Percentiles rank a stretch among this genome's conserved stretches.
These are phyloP conservation scores for Leptinotarsa tumamoca DNA, from an alignment of 2,888 invertebrate genomes.

Conservation along the genomic window DNA sequence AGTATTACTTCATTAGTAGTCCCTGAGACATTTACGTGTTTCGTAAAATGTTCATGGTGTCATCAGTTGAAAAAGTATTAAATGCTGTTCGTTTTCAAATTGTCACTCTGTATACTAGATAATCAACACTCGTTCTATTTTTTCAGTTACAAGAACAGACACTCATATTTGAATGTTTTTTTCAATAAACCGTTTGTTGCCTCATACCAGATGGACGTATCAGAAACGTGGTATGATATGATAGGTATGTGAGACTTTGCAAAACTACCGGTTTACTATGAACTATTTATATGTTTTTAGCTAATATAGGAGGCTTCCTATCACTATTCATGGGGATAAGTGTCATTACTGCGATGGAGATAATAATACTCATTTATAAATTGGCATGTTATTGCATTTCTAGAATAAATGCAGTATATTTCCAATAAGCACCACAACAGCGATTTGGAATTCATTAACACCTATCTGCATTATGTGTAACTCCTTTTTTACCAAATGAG, in stretches of 20 bases:
- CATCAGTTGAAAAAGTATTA: not conserved
- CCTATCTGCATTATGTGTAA: too few species aligned
- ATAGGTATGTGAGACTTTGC: conserved; percentile 69
- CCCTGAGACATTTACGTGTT: too few species aligned
- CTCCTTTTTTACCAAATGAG: too few species aligned
- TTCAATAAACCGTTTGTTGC: conserved; percentile 41
- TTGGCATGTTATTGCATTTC: conserved; percentile 3
- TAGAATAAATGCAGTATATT: not conserved
- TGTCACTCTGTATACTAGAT: not conserved
- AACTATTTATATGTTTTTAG: conserved; percentile 64
- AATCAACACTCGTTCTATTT: not conserved
- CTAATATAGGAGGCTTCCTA: conserved; percentile 75
- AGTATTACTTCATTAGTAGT: too few species aligned
- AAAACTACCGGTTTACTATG: not conserved
- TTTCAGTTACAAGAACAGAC: conserved; percentile 38
- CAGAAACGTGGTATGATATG: conserved; percentile 71
- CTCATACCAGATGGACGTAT: conserved; percentile 43
- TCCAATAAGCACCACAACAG: not conserved
- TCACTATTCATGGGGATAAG: conserved; percentile 76
- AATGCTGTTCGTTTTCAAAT: too few species aligned
- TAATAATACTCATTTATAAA: conserved; percentile 38
- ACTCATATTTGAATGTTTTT: conserved; percentile 43
- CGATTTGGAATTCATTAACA: too few species aligned
- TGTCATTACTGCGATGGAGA: conserved; percentile 64
- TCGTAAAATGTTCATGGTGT: too few species aligned